Evolutionary conservation across 2,797 vertebrate species (phyloP), one percentile per base, ranked within the genome.

Genomic region (Lophura swinhoii): DNA sequence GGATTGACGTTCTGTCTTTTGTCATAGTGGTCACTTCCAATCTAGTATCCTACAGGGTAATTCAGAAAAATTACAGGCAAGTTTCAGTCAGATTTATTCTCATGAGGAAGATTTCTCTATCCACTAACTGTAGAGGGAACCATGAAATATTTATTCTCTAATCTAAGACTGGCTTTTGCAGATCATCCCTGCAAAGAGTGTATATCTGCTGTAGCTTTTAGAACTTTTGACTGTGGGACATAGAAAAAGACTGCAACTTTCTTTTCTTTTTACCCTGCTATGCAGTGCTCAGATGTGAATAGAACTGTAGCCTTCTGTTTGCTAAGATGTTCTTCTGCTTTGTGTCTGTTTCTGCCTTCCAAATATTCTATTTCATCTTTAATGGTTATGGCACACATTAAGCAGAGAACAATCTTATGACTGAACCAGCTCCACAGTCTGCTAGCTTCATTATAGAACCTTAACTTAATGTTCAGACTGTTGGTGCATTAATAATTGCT

Each of bases 401-500:
- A 66, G 49, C 46, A 1, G n/a, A 78, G 76, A 91, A 56, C 46
- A 88, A 73, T 75, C 73, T 94, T 95, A 93, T 75, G 85, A 91
- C 87, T 77, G 82, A 94, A 68, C 53, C 51, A 92, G 88, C 67
- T 92, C 51, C 77, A 69, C 82, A 88, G 92, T 53, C 73, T 1
- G 8, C 90, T 94, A 91, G 81, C 53, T 43, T 96, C 79, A 75
- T 92, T 96, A 94, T 66, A 37, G 41, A 94, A 37, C 63, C 67
- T 93, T 92, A 92, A 94, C 72, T 92, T 95, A 90, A 92, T 93
- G 83, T 90, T 92, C 95, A 93, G 67, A 21, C 62, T 75, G 41
- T 72, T n/a, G 5, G 69, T 74, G 78, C 84, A 64, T 94, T 89
- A 89, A 68, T 85, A 91, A 74, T 72, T 51, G 76, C 69, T 93